Percentiles rank a stretch among this genome's conserved stretches.
Evolutionary conservation across 92 coral and sea anemone species (phyloP).

Genomic region (Epizoanthus ramosus): DNA sequence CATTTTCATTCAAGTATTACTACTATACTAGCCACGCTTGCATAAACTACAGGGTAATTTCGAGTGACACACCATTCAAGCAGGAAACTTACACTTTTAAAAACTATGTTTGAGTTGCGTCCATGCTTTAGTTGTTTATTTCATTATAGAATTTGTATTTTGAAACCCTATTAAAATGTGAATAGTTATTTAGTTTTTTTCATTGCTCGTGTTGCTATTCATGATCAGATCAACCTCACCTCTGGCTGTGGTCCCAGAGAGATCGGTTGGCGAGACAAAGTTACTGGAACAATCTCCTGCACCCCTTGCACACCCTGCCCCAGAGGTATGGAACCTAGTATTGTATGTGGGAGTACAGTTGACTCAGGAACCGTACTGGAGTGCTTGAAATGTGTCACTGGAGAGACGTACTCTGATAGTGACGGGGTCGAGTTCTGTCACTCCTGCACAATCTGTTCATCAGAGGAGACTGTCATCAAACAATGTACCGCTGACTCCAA

Average conservation of each 20-base stretch:
- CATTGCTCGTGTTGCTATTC: not conserved
- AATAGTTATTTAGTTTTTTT: no score
- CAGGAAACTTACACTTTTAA: no score
- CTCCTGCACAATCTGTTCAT: constrained; percentile 16
- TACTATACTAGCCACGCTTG: no score
- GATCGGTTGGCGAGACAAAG: constrained; percentile 24
- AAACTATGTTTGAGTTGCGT: no score
- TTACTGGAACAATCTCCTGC: not conserved
- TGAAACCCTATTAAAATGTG: no score
- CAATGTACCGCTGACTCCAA: constrained; percentile 17
- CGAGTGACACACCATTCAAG: no score
- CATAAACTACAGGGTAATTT: no score
- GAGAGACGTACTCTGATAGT: constrained; percentile 14
- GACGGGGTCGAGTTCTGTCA: constrained; percentile 20
- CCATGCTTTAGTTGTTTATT: no score
- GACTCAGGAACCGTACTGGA: constrained; percentile 1
- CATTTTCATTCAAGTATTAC: no score
- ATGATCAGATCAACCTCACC: not conserved
- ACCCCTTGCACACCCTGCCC: constrained; percentile 7
- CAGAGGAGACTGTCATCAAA: not conserved
- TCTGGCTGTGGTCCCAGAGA: not conserved
- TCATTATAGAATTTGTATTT: no score
- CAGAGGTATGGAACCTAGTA: constrained; percentile 26
- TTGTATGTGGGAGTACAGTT: constrained; percentile 24
- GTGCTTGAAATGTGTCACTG: not conserved